Conservation (phyloP, 2,888 invertebrate species). For the Argynnis bischoffii region DNA sequence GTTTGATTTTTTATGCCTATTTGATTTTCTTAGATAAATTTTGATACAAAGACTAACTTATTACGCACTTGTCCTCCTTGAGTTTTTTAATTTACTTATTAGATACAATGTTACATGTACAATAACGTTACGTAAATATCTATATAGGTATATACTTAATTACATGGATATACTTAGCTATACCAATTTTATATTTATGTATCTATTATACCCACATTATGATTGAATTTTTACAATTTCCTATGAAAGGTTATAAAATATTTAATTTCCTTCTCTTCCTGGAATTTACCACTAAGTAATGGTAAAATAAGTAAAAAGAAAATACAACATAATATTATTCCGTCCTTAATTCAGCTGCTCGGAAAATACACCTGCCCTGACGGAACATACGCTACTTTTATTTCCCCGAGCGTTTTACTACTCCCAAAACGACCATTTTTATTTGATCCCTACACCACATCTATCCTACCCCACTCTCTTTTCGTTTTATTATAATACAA, state of each 20-base stretch:
- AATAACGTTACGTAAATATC: no score
- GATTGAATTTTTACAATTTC: no score
- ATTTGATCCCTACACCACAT: constrained; percentile 59
- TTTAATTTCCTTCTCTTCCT: background rate
- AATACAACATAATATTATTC: constrained; percentile 33
- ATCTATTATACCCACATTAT: no score
- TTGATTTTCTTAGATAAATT: no score
- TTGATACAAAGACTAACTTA: no score
- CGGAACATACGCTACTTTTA: constrained; percentile 60
- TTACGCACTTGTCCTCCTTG: no score
- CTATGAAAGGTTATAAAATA: background rate
- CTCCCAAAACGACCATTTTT: constrained; percentile 58
- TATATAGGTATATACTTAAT: no score
- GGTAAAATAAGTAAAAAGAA: constrained; percentile 30
- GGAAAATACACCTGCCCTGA: constrained; percentile 70
- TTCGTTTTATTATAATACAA: constrained; percentile 41
- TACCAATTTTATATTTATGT: no score
- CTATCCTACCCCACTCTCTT: constrained; percentile 46
- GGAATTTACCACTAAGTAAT: constrained; percentile 2
- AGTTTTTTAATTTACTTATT: no score
- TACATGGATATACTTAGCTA: no score
- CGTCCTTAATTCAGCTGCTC: constrained; percentile 53
- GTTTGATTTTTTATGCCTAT: no score
- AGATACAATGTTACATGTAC: no score
- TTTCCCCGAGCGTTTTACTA: constrained; percentile 71